Conservation (phyloP, 2,888 invertebrate species). For the Drosophila tanythrix region DNA sequence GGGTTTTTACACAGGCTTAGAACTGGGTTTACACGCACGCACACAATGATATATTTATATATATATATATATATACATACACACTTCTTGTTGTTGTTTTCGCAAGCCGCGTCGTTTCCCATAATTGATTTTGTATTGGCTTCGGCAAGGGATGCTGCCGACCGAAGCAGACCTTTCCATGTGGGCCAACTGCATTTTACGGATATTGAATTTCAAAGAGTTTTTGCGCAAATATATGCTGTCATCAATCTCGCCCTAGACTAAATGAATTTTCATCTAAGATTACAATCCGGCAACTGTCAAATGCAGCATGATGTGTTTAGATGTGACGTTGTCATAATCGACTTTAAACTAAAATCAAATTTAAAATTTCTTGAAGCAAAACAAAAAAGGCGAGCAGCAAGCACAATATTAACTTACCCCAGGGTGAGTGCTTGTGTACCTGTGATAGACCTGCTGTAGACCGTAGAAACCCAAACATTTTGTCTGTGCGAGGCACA, state of each 20-base stretch:
- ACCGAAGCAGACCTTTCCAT: conserved; percentile 16
- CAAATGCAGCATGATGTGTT: conserved; percentile 43
- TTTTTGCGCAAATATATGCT: conserved; percentile 35
- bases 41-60: conserved; percentile 47
- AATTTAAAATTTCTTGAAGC: conserved; percentile 53
- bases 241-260: conserved; percentile 52
- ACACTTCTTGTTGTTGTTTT: conserved; percentile 27
- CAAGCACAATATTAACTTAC: conserved; percentile 27
- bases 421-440: conserved; percentile 32
- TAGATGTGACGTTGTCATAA: conserved; percentile 45
- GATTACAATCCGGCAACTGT: conserved; percentile 54
- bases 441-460: conserved; percentile 70
- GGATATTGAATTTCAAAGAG: conserved; percentile 77
- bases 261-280: conserved; percentile 41
- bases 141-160: conserved; percentile 47
- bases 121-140: conserved; percentile 80
- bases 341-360: conserved; percentile 64
- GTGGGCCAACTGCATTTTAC: conserved; percentile 42
- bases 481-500: conserved; percentile 29
- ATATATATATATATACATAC: conserved; percentile 2
- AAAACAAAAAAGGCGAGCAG: conserved; percentile 5
- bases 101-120: conserved; percentile 74
- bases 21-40: conserved; percentile 71
- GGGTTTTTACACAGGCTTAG: conserved; percentile 74
- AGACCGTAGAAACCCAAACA: conserved; percentile 37